A percentile compares a stretch with the other conserved stretches of the same genome.
These are phyloP conservation scores for Terrapene triunguis DNA, from an alignment of 2,113 vertebrate genomes.

Conservation along the genomic window DNA sequence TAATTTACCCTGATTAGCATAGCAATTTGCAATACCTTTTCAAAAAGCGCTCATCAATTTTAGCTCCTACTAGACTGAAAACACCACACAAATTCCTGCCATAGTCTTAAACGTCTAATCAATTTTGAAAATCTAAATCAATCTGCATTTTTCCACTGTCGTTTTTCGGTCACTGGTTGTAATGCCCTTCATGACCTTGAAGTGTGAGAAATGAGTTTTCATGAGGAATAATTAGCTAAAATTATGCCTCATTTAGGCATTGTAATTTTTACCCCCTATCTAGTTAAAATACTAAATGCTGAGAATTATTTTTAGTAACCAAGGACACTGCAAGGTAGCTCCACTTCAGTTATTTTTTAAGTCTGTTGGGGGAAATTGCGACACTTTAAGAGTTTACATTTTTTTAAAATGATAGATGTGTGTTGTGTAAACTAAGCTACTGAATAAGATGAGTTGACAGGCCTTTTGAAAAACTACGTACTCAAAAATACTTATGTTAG, in stretches of 20 bases:
- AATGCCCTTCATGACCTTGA: constrained; percentile 62
- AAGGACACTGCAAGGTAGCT: background rate
- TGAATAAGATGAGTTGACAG: background rate
- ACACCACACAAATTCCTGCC: constrained; percentile 50
- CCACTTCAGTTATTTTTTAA: background rate
- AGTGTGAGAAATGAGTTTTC: constrained; percentile 33
- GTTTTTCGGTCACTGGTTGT: constrained; percentile 50
- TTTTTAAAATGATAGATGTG: background rate
- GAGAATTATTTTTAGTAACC: constrained; percentile 5
- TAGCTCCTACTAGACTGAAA: constrained; percentile 63
- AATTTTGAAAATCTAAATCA: constrained; percentile 73
- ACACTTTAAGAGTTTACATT: background rate
- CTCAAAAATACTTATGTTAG: background rate
- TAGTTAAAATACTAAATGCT: background rate
- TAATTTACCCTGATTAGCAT: constrained; percentile 76
- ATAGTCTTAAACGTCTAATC: constrained; percentile 59
- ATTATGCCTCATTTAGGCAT: background rate
- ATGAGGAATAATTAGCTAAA: constrained; percentile 39
- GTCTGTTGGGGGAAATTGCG: background rate
- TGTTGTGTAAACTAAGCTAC: background rate
- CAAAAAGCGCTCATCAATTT: constrained; percentile 75
- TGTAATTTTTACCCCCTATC: background rate
- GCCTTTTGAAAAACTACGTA: background rate
- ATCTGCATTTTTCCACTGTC: constrained; percentile 50
- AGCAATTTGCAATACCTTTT: constrained; percentile 58